Evolutionary conservation across 2,888 invertebrate species (phyloP), one percentile per base, ranked within the genome.

Genomic region (Aleiodes alternator): DNA sequence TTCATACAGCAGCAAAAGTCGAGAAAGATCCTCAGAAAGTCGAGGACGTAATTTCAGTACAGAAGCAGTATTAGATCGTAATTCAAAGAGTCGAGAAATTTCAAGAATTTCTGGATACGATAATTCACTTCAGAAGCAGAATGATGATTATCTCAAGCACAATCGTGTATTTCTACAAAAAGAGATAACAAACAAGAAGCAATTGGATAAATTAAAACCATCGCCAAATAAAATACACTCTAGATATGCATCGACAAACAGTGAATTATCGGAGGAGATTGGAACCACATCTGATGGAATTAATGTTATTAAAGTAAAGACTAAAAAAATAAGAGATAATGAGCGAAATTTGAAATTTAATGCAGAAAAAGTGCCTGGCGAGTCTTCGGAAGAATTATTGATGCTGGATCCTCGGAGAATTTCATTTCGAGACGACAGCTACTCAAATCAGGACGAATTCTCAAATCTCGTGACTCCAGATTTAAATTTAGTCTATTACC

Each of bases 381-480:
- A 78, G 61, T 11, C 34, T 34, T 23, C 29, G 23, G 59, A 51
- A 50, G 72, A 72, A 1, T 73, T 9, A 14, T 73, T 82, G 8
- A 76, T 84, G 0, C 76, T 88, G 53, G 88, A 89, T 81, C 84
- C 88, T 5, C 80, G 81, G 72, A 88, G 82, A 77, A 88, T 89
- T 70, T 88, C 87, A 8, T 87, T 89, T 51, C 84, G 88, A 66
- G 87, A 89, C 57, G 84, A 84, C n/a, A 83, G 78, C 75, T 85
- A 83, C 64, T 84, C 83, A 0, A 86, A 84, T 16, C 86, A 86
- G 70, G 84, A 85, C 4, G 88, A 89, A 72, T 89, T 89, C 76
- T 82, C 80, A 73, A 85, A 88, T 75, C 83, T 89, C 55, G 81
- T 83, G 9, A 87, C 88, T 4, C 89, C 89, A 5, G 87, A 88